phyloP scores from a whole-genome alignment of 2,888 invertebrate genomes.

The Cataglyphis altisquamis region DNA sequence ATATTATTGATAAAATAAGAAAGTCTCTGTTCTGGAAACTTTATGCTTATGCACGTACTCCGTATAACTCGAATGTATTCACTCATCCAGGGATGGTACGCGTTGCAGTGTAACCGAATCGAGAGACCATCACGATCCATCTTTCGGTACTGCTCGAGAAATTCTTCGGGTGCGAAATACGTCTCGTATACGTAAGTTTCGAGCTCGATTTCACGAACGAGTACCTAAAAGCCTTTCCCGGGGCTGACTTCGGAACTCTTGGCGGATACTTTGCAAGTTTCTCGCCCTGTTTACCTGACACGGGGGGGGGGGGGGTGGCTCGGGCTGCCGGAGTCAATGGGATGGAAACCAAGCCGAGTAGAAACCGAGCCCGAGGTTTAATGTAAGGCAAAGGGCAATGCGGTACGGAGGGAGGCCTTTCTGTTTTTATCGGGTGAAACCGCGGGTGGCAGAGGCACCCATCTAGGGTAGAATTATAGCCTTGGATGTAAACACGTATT shows the following conservation, averaged over 20 bases:
- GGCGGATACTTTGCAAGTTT: constrained; percentile 83
- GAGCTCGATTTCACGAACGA: constrained; percentile 75
- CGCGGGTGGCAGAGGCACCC: constrained; percentile 11
- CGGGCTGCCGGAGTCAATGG: constrained; percentile 81
- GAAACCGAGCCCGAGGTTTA: constrained; percentile 80
- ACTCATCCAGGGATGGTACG: constrained; percentile 28
- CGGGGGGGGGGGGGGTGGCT: constrained; percentile 69
- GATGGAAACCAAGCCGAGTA: constrained; percentile 81
- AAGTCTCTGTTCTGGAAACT: background rate
- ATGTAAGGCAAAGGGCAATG: constrained; percentile 71
- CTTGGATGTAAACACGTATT: constrained; percentile 75
- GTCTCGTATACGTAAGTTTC: constrained; percentile 60
- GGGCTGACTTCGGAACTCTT: constrained; percentile 72
- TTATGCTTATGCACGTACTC: background rate
- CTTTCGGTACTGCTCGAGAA: constrained; percentile 58
- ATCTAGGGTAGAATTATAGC: constrained; percentile 75
- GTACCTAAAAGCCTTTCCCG: constrained; percentile 73
- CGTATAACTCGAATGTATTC: constrained; percentile 20
- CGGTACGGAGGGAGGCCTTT: constrained; percentile 59
- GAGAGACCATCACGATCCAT: constrained; percentile 66
- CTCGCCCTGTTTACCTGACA: constrained; percentile 83
- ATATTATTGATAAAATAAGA: background rate
- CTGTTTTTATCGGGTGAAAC: constrained; percentile 73
- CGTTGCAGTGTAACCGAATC: constrained; percentile 61
- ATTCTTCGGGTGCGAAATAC: constrained; percentile 67